Evolutionary conservation across 2,797 vertebrate genomes (phyloP).

Genomic region (Myripristis murdjan): DNA sequence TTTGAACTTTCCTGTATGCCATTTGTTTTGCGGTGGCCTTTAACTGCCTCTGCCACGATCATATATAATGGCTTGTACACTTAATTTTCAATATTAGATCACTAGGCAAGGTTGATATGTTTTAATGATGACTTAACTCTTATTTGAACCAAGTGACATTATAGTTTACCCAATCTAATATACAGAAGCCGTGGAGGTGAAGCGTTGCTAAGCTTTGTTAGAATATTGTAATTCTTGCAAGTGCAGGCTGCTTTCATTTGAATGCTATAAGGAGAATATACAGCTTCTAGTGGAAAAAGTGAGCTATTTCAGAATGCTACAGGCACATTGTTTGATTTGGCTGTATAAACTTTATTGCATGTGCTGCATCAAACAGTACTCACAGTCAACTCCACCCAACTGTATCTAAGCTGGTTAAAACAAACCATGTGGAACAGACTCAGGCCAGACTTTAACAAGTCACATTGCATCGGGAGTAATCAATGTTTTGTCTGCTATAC

Average conservation of each 20-base stretch:
- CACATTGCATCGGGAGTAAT: not conserved
- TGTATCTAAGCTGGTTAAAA: too few species aligned
- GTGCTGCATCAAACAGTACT: too few species aligned
- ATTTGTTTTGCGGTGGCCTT: too few species aligned
- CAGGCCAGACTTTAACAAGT: too few species aligned
- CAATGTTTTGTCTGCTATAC: not conserved
- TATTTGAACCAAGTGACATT: not conserved
- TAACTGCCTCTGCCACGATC: too few species aligned
- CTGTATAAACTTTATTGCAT: not conserved
- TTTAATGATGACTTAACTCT: not conserved
- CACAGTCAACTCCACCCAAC: too few species aligned
- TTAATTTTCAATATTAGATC: not conserved
- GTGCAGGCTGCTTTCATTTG: not conserved
- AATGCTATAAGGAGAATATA: slow-evolving; percentile 11
- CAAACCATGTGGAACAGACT: too few species aligned
- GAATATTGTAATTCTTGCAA: too few species aligned
- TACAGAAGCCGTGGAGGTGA: not conserved
- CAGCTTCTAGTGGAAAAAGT: not conserved
- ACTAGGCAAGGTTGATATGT: slow-evolving; percentile 45
- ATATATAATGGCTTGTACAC: too few species aligned
- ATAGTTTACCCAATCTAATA: not conserved
- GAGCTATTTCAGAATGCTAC: too few species aligned
- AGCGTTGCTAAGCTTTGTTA: slow-evolving; percentile 12
- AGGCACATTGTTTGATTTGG: not conserved
- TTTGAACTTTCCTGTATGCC: too few species aligned